Conservation (phyloP, 1,140 invertebrate genomes). For the Gonatopus flavifemur region DNA sequence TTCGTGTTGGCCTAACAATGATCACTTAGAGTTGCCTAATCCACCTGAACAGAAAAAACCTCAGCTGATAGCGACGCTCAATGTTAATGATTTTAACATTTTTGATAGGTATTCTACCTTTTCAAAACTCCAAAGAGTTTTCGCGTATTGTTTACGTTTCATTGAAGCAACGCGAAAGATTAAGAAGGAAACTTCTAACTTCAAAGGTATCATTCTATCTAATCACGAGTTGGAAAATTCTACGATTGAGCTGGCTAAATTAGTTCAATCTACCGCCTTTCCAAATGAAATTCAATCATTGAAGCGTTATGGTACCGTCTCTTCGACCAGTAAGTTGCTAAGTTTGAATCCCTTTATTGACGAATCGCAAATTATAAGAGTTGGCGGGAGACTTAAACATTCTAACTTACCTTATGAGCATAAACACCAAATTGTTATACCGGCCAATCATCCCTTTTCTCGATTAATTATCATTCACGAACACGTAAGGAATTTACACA, state of each 20-base stretch:
- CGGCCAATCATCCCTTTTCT: background rate
- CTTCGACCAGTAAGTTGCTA: background rate
- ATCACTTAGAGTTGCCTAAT: background rate
- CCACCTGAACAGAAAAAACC: background rate
- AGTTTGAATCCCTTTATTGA: background rate
- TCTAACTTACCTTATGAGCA: background rate
- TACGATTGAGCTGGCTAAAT: background rate
- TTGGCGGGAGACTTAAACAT: background rate
- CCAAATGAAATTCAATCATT: background rate
- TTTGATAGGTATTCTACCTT: background rate
- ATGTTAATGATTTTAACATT: background rate
- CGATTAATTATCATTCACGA: background rate
- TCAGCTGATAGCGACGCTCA: background rate
- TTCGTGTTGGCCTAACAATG: background rate
- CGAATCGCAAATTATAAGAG: background rate
- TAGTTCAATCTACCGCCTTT: background rate
- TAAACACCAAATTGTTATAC: background rate
- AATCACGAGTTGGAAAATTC: background rate
- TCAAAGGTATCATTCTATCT: background rate
- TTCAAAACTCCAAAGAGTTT: background rate
- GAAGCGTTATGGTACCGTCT: background rate
- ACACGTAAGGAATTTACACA: slow-evolving; percentile 18
- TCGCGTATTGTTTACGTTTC: background rate
- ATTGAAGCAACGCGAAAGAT: background rate
- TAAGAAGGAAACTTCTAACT: background rate